Evolutionary conservation across 2,113 vertebrate species (phyloP).

Genomic region (Formicarius rufipectus): DNA sequence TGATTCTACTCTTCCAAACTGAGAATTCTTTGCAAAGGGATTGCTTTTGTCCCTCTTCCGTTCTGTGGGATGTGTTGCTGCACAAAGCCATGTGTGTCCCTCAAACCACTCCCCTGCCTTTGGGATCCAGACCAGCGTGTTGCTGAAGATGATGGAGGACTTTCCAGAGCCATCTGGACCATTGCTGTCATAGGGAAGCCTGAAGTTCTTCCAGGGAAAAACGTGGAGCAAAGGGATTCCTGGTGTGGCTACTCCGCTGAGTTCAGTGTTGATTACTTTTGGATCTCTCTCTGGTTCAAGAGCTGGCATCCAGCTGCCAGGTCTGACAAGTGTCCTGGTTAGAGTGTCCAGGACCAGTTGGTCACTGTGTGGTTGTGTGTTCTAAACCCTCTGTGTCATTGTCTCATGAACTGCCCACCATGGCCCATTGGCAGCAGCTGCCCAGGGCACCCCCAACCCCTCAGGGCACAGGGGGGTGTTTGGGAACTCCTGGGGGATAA

Average conservation of each 20-base stretch:
- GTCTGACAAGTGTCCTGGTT: too few relatives aligned
- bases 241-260: background rate
- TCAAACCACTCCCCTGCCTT: background rate
- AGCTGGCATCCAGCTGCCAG: background rate
- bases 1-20: constrained; percentile 34
- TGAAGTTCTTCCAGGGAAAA: background rate
- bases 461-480: too few relatives aligned
- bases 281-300: background rate
- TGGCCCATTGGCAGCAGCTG: too few relatives aligned
- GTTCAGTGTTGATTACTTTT: background rate
- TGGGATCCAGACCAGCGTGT: background rate
- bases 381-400: too few relatives aligned
- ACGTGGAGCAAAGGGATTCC: background rate
- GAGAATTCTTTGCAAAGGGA: constrained; percentile 18
- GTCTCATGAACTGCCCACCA: too few relatives aligned
- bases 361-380: too few relatives aligned
- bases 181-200: background rate
- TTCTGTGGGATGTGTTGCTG: background rate
- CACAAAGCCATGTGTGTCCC: background rate
- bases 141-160: background rate
- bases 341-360: too few relatives aligned
- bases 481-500: too few relatives aligned
- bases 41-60: constrained; percentile 1
- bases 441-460: too few relatives aligned
- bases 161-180: background rate